phyloP scores from a whole-genome alignment of 2,113 vertebrate genomes.

The Potamarius usumacintae region DNA sequence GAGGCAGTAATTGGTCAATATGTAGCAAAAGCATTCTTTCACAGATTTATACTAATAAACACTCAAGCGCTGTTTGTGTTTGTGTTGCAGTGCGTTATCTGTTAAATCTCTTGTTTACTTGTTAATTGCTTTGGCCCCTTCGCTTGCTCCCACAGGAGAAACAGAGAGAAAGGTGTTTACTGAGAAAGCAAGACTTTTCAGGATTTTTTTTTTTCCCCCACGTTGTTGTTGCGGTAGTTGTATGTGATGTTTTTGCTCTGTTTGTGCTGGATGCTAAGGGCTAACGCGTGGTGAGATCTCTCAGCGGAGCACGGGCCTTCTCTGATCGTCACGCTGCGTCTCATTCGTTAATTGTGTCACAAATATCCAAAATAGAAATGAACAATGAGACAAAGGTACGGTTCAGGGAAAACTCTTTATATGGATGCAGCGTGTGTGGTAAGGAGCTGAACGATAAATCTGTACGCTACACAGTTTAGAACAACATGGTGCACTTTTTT shows the following conservation, averaged over 20 bases:
- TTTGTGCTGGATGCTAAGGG: constrained; percentile 32
- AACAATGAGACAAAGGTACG: background rate
- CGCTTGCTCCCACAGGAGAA: constrained; percentile 27
- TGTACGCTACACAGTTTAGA: background rate
- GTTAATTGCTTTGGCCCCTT: constrained; percentile 56
- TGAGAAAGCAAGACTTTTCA: constrained; percentile 47
- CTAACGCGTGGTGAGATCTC: constrained; percentile 22
- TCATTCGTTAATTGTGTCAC: background rate
- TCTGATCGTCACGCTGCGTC: constrained; percentile 10
- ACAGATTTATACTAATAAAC: constrained; percentile 39
- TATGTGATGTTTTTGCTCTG: constrained; percentile 9
- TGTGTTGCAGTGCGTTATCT: constrained; percentile 39
- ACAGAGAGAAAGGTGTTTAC: constrained; percentile 49
- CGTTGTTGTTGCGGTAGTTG: constrained; percentile 26
- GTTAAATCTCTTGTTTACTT: constrained; percentile 47
- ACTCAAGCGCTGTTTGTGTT: constrained; percentile 40
- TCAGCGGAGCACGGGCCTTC: constrained; percentile 1
- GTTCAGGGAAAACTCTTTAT: background rate
- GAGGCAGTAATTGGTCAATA: constrained; percentile 13
- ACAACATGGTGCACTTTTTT: background rate
- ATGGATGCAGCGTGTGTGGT: background rate
- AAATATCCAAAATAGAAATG: constrained; percentile 15
- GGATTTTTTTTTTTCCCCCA: constrained; percentile 3
- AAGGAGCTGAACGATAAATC: background rate
- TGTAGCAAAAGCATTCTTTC: background rate